Base-by-base conservation (phyloP, 1,140 invertebrate species). In the Paraescarpia echinospica region DNA sequence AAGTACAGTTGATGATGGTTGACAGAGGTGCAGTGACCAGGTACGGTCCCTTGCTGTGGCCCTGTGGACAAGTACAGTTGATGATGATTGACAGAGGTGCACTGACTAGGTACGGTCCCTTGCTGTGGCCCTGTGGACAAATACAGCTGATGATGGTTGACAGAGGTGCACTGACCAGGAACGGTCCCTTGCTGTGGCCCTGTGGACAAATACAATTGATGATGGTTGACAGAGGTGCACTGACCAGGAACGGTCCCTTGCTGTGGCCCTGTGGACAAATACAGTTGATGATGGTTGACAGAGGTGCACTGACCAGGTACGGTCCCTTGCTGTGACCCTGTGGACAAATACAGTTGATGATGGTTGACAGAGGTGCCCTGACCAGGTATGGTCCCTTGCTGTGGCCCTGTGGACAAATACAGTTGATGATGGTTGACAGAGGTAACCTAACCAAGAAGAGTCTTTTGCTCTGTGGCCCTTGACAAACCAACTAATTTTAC, bases 251-350 rank as follows among this genome's bases (percentile, higher is more conserved):
- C 0, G 99, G 99, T 31, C 99, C 99, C 95, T 98, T 98, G 95
- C 98, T 99, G 95, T 99, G 99, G 5, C 99, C 99, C 97, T 96
- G 93, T 27, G 93, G 14, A 77, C 59, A 77, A 77, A 77, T 77
- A 77, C 99, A 99, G 96, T 99, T 99, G 93, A 99, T 99, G 91
- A 99, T 98, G 0, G 99, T 99, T 0, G 99, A 99, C 0, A 99
- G 96, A 0, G 99, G 99, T 35, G 99, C 99, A 89, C 98, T 98
- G 0, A 99, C 98, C 89, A 99, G 96, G 96, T 99, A 99, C 0
- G 99, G 99, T 31, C 99, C 99, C 95, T 98, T 98, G 95, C 98
- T 99, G 95, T 99, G 99, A 4, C 99, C 99, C 97, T 96, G 93
- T 27, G 93, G 14, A 77, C 59, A 77, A 77, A 77, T 77, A 77